Conservation (phyloP, 2,888 invertebrate species). For the Iphiclides podalirius region DNA sequence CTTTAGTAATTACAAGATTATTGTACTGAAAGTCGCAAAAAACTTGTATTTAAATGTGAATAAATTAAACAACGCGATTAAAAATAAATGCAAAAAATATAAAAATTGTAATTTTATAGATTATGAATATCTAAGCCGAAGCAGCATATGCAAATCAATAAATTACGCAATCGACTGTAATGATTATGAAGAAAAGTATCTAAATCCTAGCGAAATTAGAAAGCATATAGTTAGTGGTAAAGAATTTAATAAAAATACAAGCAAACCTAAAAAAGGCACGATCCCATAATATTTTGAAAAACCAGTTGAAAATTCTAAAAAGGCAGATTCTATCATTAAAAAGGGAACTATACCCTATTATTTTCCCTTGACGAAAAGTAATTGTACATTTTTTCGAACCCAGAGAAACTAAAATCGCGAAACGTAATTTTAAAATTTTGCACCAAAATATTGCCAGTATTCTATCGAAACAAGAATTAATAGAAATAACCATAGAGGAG, state of each 20-base stretch:
- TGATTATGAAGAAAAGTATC: slow-evolving; percentile 10
- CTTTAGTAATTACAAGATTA: background rate
- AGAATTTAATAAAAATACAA: no score
- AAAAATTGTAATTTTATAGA: slow-evolving; percentile 8
- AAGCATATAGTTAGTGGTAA: no score
- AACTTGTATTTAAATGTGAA: background rate
- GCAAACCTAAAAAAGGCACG: background rate
- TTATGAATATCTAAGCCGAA: background rate
- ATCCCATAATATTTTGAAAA: background rate
- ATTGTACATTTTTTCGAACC: slow-evolving; percentile 1
- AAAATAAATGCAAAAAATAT: slow-evolving; percentile 3
- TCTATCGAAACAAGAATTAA: slow-evolving; percentile 15
- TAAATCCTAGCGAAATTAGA: background rate
- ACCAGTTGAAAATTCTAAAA: background rate
- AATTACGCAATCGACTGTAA: slow-evolving; percentile 1
- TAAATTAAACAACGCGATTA: slow-evolving; percentile 2
- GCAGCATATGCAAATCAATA: no score
- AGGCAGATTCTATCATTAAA: no score
- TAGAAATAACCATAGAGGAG: slow-evolving; percentile 20
- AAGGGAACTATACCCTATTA: slow-evolving; percentile 18
- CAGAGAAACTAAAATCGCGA: no score
- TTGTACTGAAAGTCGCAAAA: slow-evolving; percentile 1
- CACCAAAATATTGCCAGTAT: slow-evolving; percentile 21
- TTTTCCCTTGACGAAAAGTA: slow-evolving; percentile 10
- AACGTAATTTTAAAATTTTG: slow-evolving; percentile 18